Evolutionary conservation across 2,888 invertebrate genomes (phyloP).

Genomic region (Amphiduros pacificus): DNA sequence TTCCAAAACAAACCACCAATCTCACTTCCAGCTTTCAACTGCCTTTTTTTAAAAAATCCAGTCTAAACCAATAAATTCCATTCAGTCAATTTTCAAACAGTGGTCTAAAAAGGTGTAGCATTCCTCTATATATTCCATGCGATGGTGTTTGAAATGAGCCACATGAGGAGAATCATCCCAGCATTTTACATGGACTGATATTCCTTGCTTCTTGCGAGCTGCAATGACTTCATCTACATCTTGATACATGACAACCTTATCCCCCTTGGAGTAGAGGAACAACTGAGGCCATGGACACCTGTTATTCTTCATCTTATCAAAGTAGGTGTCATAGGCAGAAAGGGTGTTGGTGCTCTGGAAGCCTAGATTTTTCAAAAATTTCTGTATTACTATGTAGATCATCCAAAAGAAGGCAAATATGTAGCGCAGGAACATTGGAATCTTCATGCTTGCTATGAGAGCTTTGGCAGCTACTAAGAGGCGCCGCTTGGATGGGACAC

Average conservation of each 20-base stretch:
- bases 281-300: slow-evolving; percentile 70
- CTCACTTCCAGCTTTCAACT: too few relatives aligned
- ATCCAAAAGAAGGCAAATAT: slow-evolving; percentile 60
- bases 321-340: not conserved
- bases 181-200: slow-evolving; percentile 67
- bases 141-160: slow-evolving; percentile 70
- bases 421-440: slow-evolving; percentile 37
- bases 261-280: slow-evolving; percentile 74
- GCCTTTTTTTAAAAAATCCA: too few relatives aligned
- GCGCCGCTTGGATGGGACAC: slow-evolving; percentile 67
- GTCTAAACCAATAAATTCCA: too few relatives aligned
- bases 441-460: slow-evolving; percentile 33
- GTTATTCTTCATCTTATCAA: slow-evolving; percentile 11
- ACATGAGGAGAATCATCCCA: slow-evolving; percentile 78
- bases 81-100: slow-evolving; percentile 3
- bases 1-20: too few relatives aligned
- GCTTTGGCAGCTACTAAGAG: slow-evolving; percentile 37
- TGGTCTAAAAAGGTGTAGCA: slow-evolving; percentile 38
- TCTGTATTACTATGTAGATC: slow-evolving; percentile 19
- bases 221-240: slow-evolving; percentile 72
- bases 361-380: not conserved
- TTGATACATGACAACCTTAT: slow-evolving; percentile 69
- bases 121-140: slow-evolving; percentile 47
- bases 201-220: slow-evolving; percentile 66
- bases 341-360: not conserved